A percentile compares a stretch with the other conserved stretches of the same genome.
phyloP scores from a whole-genome alignment of 2,113 vertebrate species.

The Spheniscus mendiculus region DNA sequence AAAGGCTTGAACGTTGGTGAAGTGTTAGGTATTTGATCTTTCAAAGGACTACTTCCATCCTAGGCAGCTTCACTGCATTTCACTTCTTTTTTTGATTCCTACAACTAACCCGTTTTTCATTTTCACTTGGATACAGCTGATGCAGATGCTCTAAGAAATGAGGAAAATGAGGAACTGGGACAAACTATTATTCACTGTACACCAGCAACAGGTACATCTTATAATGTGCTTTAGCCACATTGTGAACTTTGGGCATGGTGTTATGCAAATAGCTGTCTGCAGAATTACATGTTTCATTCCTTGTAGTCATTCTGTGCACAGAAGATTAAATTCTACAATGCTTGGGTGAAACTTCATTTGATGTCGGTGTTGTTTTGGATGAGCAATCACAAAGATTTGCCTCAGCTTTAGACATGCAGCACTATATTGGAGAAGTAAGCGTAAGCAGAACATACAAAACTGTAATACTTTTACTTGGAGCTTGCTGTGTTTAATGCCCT shows the following conservation, averaged over 20 bases:
- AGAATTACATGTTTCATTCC: background rate
- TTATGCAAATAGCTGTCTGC: background rate
- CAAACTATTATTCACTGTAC: slow-evolving; percentile 91
- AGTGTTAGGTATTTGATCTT: background rate
- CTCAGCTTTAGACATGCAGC: background rate
- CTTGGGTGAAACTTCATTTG: background rate
- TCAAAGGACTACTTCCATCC: background rate
- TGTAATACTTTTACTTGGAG: background rate
- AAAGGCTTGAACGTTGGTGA: background rate
- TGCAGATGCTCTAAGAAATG: slow-evolving; percentile 58
- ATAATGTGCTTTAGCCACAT: background rate
- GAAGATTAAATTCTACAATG: background rate
- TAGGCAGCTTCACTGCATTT: background rate
- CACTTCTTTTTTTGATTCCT: background rate
- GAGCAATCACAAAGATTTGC: background rate
- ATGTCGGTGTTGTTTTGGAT: background rate
- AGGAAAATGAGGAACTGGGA: slow-evolving; percentile 83
- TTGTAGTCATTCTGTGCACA: background rate
- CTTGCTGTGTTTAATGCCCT: background rate
- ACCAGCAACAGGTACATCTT: slow-evolving; percentile 87
- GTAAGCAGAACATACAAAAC: background rate
- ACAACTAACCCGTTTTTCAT: background rate
- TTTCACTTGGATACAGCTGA: slow-evolving; percentile 64
- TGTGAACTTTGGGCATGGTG: background rate
- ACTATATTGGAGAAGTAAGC: background rate